Conservation (phyloP, 2,797 vertebrate genomes). For the Bradypus variegatus region DNA sequence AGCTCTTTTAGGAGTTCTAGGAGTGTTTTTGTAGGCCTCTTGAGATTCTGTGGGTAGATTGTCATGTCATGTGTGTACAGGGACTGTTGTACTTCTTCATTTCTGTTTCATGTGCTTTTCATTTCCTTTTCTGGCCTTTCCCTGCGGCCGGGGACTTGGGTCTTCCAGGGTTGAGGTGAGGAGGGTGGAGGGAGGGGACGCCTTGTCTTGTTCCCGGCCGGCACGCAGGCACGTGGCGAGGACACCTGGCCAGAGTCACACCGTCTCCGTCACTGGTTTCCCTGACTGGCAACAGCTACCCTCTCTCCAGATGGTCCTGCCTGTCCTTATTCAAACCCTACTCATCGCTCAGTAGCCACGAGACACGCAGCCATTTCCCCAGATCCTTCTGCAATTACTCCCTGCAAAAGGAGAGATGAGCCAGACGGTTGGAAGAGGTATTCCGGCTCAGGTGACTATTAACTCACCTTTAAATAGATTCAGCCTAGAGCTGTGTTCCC, state of each 20-base stretch:
- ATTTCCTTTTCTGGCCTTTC: background rate
- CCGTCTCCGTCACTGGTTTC: background rate
- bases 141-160: too few species aligned
- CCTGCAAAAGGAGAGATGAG: background rate
- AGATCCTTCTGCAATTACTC: background rate
- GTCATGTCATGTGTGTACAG: too few species aligned
- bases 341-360: accelerated
- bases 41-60: too few species aligned
- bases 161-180: background rate
- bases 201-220: background rate
- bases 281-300: background rate
- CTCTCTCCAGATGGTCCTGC: background rate
- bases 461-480: background rate
- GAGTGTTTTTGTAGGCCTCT: too few species aligned
- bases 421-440: too few species aligned
- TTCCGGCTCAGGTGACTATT: background rate
- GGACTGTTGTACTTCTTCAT: background rate
- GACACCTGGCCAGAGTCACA: too few species aligned
- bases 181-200: background rate
- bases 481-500: background rate
- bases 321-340: background rate
- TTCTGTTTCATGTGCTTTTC: background rate
- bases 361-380: background rate
- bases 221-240: too few species aligned
- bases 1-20: too few species aligned